phyloP scores from a whole-genome alignment of 2,113 vertebrate species.

The Cyrtonyx montezumae region DNA sequence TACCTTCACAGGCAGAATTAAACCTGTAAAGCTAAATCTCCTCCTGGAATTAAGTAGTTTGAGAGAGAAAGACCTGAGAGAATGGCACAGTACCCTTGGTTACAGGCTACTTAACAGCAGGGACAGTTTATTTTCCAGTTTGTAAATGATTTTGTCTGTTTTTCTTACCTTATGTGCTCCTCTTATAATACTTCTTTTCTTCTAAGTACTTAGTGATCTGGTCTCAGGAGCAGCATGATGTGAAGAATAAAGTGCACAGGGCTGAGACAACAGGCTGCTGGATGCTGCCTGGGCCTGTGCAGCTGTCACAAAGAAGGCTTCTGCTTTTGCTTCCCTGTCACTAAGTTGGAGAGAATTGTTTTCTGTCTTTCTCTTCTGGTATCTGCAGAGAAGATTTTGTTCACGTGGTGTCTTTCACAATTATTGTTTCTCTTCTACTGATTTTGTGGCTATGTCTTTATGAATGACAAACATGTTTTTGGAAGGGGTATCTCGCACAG shows the following conservation, averaged over 20 bases:
- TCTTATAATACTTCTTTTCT: not conserved
- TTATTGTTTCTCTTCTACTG: not conserved
- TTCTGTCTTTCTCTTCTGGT: not conserved
- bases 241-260: not conserved
- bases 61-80: conserved; percentile 6
- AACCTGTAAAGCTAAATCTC: not conserved
- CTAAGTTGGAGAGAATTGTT: not conserved
- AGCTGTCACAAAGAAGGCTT: not conserved
- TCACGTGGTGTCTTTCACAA: not conserved
- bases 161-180: not conserved
- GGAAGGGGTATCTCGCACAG: not conserved
- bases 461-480: not conserved
- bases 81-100: not conserved
- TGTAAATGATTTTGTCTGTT: not conserved
- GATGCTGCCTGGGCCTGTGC: not conserved
- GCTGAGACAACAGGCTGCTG: not conserved
- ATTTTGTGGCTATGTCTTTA: not conserved
- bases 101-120: not conserved
- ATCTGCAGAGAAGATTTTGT: not conserved
- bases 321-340: not conserved
- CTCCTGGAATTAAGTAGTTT: not conserved
- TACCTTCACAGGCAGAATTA: not conserved
- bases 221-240: not conserved
- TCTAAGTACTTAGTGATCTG: not conserved
- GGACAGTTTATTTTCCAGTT: not conserved